A percentile compares a stretch with the other conserved stretches of the same genome.
Evolutionary conservation across 2,113 vertebrate species (phyloP).

Genomic region (Chaetodon trifascialis): DNA sequence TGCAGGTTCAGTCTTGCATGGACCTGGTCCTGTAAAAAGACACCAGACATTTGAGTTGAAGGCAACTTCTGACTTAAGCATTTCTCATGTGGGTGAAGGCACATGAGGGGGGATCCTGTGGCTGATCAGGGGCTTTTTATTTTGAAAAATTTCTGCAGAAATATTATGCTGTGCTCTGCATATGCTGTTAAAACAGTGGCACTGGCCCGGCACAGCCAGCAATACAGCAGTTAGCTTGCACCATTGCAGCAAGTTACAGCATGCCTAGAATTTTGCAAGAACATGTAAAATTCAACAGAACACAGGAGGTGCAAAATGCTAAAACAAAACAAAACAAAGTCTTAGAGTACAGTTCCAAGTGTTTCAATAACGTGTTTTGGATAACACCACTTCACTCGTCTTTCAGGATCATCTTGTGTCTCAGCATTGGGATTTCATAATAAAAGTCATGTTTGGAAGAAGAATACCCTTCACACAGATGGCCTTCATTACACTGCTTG

Average conservation of each 20-base stretch:
- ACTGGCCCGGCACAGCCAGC: not conserved
- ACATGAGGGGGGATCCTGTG: not conserved
- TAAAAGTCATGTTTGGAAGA: conserved; percentile 73
- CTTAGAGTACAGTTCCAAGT: not conserved
- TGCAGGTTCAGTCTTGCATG: not conserved
- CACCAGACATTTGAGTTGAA: not conserved
- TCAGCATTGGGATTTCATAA: not conserved
- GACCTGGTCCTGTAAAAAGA: not conserved
- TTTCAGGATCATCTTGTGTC: conserved; percentile 51
- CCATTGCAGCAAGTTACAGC: not conserved
- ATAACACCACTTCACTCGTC: conserved; percentile 18
- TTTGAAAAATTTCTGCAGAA: not conserved
- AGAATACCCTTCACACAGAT: conserved; percentile 84
- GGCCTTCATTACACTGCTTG: conserved; percentile 81
- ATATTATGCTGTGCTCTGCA: not conserved
- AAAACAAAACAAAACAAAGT: too few species aligned
- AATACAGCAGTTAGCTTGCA: not conserved
- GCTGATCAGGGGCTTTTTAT: not conserved
- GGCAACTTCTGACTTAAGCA: not conserved
- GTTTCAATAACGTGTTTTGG: not conserved
- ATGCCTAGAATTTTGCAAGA: conserved; percentile 18
- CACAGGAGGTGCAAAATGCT: not conserved
- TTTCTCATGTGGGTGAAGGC: not conserved
- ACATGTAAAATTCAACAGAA: conserved; percentile 23
- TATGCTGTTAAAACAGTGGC: not conserved